Evolutionary conservation across 2,113 vertebrate species (phyloP).

Genomic region (Indicator maculatus): DNA sequence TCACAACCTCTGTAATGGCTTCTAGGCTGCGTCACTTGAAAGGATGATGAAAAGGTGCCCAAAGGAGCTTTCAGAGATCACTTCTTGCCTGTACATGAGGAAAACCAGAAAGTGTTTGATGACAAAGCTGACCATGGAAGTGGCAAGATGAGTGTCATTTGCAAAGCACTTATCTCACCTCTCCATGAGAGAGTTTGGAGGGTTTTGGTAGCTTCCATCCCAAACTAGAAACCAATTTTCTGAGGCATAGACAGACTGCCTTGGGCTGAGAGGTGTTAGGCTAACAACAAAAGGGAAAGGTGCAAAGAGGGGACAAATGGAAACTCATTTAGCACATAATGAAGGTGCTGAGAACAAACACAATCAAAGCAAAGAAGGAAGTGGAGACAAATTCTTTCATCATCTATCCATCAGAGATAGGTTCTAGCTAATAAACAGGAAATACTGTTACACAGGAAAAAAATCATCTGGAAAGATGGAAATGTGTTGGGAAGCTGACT

Average conservation of each 20-base stretch:
- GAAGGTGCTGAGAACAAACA: constrained; percentile 44
- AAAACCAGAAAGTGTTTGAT: not conserved
- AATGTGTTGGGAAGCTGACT: not conserved
- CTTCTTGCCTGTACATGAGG: not conserved
- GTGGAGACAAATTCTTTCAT: constrained; percentile 21
- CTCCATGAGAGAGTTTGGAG: not conserved
- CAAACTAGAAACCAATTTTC: constrained; percentile 15
- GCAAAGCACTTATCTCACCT: not conserved
- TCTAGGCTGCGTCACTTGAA: not conserved
- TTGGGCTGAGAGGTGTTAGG: constrained; percentile 51
- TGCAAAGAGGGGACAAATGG: constrained; percentile 67
- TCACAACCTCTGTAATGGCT: not conserved
- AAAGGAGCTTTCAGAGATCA: not conserved
- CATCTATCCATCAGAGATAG: not conserved
- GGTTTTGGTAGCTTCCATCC: constrained; percentile 27
- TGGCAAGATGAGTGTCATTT: not conserved
- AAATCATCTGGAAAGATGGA: not conserved
- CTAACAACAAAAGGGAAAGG: constrained; percentile 68
- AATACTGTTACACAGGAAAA: not conserved
- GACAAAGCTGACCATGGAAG: not conserved
- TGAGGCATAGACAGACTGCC: not conserved
- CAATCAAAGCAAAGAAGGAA: constrained; percentile 62
- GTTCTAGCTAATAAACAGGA: not conserved
- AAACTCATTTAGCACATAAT: constrained; percentile 59
- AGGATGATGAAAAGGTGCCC: not conserved